A percentile compares a stretch with the other conserved stretches of the same genome.
These are phyloP conservation scores for Lepus timidus DNA, from an alignment of 2,113 vertebrate species.

Conservation along the genomic window DNA sequence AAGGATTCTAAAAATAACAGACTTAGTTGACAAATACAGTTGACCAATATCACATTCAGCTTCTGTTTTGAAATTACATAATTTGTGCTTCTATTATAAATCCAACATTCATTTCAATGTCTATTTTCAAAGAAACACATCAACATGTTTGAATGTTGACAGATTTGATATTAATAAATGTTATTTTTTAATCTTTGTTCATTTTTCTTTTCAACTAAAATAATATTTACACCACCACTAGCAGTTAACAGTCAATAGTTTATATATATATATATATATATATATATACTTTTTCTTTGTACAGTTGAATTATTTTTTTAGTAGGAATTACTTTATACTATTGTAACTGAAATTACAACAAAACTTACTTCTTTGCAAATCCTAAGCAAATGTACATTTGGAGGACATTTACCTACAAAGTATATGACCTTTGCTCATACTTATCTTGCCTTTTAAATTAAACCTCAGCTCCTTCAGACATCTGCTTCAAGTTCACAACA, in stretches of 20 bases:
- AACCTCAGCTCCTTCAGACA: no score
- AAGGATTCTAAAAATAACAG: background rate
- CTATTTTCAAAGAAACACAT: background rate
- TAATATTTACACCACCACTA: no score
- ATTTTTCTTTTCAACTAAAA: background rate
- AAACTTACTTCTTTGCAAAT: background rate
- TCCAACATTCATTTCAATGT: background rate
- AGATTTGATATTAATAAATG: background rate
- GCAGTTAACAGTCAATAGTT: background rate
- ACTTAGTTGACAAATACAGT: background rate
- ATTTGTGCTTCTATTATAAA: background rate
- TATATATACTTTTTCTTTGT: background rate
- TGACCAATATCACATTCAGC: background rate
- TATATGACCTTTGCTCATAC: no score
- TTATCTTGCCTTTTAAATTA: background rate
- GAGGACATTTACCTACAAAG: background rate
- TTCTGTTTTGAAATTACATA: background rate
- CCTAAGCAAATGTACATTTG: background rate
- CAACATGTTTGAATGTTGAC: background rate
- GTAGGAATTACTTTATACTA: background rate
- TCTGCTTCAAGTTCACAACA: no score
- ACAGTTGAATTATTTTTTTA: background rate
- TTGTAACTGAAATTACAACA: background rate
- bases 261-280: no score
- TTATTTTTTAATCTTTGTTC: background rate